Evolutionary conservation across 2,797 vertebrate species (phyloP).

Genomic region (Sphaeramia orbicularis): DNA sequence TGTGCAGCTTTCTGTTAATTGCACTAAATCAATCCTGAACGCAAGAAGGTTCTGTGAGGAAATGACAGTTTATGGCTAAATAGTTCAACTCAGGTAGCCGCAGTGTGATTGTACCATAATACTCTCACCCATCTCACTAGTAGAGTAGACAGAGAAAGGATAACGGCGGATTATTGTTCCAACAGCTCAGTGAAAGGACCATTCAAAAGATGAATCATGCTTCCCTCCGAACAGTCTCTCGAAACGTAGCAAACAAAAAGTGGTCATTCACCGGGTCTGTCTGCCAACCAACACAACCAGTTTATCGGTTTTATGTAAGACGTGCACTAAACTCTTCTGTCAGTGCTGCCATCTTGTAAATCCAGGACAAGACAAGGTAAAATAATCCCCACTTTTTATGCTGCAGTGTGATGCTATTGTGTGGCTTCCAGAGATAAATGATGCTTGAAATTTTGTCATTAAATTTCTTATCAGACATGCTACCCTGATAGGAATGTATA

Average conservation of each 20-base stretch:
- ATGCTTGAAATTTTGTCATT: constrained; percentile 52
- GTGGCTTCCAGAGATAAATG: constrained; percentile 52
- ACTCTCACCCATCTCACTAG: constrained; percentile 43
- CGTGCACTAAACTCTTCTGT: constrained; percentile 31
- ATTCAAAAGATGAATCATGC: constrained; percentile 68
- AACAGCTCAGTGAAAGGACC: constrained; percentile 46
- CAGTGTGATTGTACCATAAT: constrained; percentile 20
- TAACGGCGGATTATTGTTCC: constrained; percentile 51
- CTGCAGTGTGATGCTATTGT: constrained; percentile 33
- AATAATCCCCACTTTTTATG: constrained; percentile 64
- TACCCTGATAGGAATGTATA: constrained; percentile 31
- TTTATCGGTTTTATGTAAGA: constrained; percentile 11
- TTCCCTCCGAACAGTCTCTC: constrained; percentile 43
- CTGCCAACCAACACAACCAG: constrained; percentile 33
- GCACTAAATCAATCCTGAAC: constrained; percentile 22
- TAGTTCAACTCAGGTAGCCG: constrained; percentile 30
- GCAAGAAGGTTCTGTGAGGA: constrained; percentile 10
- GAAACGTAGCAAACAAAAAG: constrained; percentile 41
- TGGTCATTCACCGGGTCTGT: constrained; percentile 39
- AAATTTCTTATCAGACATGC: constrained; percentile 41
- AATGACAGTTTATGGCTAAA: constrained; percentile 33
- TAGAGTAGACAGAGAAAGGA: constrained; percentile 36
- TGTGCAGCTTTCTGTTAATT: background rate
- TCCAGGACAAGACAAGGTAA: constrained; percentile 37
- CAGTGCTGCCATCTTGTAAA: constrained; percentile 50